Conservation (phyloP, 2,888 invertebrate species). For the Ophion costatus region DNA sequence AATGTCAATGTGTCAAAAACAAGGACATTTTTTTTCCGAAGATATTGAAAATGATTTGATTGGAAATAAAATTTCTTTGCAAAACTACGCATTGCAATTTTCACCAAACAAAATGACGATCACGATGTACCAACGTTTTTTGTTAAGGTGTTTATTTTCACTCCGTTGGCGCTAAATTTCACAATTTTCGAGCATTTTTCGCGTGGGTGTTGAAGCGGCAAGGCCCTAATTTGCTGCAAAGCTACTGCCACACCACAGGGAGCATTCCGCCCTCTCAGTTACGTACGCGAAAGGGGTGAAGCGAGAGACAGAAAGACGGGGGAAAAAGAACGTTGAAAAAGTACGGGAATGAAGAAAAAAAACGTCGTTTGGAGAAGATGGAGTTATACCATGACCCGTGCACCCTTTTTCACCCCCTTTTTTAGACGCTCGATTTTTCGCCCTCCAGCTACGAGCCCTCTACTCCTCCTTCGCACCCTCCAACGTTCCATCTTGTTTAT, state of each 20-base stretch:
- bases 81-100: not conserved
- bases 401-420: conserved; percentile 26
- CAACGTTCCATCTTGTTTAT: conserved; percentile 34
- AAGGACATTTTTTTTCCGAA: too few species aligned
- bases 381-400: conserved; percentile 14
- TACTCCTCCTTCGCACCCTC: not conserved
- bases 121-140: not conserved
- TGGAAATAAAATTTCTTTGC: not conserved
- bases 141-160: not conserved
- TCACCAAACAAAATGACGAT: not conserved
- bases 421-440: conserved; percentile 38
- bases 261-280: conserved; percentile 35
- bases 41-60: not conserved
- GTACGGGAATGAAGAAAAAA: conserved; percentile 6
- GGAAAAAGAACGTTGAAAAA: conserved; percentile 1
- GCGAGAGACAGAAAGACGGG: conserved; percentile 23
- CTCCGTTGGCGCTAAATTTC: not conserved
- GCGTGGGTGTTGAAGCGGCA: conserved; percentile 33
- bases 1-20: too few species aligned
- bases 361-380: not conserved
- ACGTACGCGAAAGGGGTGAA: conserved; percentile 15
- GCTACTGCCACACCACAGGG: conserved; percentile 27
- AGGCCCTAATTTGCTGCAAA: conserved; percentile 40
- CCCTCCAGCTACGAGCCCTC: conserved; percentile 18
- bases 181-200: conserved; percentile 29